A percentile compares a stretch with the other conserved stretches of the same genome.
These are phyloP conservation scores for Apteryx owenii DNA, from an alignment of 2,113 vertebrate genomes.

Conservation along the genomic window DNA sequence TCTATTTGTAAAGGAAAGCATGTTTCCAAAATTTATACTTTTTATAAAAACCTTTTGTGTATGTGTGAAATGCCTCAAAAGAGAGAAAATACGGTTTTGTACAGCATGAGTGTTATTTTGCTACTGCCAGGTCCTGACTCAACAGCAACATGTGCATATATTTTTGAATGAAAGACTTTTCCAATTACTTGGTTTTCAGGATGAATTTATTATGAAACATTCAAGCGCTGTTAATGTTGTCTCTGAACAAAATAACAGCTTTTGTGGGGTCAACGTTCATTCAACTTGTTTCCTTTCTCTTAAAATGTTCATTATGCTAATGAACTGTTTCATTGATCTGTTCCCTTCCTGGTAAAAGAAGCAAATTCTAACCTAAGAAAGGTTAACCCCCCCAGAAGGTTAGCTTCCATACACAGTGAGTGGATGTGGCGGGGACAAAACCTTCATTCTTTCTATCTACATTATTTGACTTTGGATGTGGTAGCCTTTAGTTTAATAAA, in stretches of 20 bases:
- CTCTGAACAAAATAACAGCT: background rate
- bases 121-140: background rate
- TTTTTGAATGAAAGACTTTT: constrained; percentile 31
- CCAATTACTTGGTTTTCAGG: background rate
- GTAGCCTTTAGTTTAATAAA: constrained; percentile 23
- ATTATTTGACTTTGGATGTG: background rate
- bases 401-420: background rate
- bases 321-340: background rate
- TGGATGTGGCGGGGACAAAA: background rate
- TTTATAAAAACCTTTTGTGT: background rate
- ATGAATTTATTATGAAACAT: background rate
- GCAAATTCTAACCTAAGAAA: background rate
- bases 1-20: background rate
- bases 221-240: background rate
- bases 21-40: background rate
- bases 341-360: background rate
- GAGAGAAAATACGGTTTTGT: background rate
- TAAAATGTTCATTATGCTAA: background rate
- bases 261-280: background rate
- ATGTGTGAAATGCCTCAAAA: background rate
- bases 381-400: background rate
- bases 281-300: background rate
- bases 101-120: background rate
- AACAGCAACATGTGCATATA: background rate
- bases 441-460: background rate